Base-by-base conservation (phyloP, 2,888 invertebrate genomes). In the Drosophila vallismaia region DNA sequence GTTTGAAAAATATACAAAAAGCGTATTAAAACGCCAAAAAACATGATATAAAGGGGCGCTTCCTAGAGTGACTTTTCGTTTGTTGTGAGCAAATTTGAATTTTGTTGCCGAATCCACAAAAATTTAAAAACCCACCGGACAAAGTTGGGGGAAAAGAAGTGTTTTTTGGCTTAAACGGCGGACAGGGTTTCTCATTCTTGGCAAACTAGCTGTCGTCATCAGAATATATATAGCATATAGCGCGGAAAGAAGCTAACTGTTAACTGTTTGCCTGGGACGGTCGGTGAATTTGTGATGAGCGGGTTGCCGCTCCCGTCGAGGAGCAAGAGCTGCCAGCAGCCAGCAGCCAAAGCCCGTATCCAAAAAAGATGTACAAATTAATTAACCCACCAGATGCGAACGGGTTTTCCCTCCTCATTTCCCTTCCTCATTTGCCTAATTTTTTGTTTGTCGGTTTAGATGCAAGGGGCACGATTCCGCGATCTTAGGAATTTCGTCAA, bases 161-260 rank as follows among this genome's bases (percentile, higher is more conserved):
- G 59, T 67, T 79, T 53, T 54, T 54, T 56, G 19, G 48, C 9
- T 54, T 49, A n/a, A 14, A 10, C n/a, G 29, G 26, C 31, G n/a
- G 19, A 12, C 48, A 36, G 67, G 52, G 64, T 51, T 75, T 52
- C 33, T 36, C 36, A n/a, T 12, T 36, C 36, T 36, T 36, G 50
- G 9, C 51, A 19, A 57, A 64, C 62, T 28, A 60, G 76, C 71
- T 82, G 82, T 83, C 86, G 86, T 82, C 86, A 82, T 85, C 86
- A 79, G 71, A 85, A 69, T 76, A 74, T 75, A 53, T 66, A 42
- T 66, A 49, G 54, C 56, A 53, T 66, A 42, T 66, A 49, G 54
- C 56, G 67, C 19, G 9, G 40, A 42, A 19, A 42, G 19, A 49
- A 51, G 54, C 72, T 82, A 79, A 82, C 82, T 75, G 82, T 85